Evolutionary conservation across 2,113 vertebrate genomes (phyloP), one percentile per base, ranked within the genome.

Genomic region (Blennius ocellaris): DNA sequence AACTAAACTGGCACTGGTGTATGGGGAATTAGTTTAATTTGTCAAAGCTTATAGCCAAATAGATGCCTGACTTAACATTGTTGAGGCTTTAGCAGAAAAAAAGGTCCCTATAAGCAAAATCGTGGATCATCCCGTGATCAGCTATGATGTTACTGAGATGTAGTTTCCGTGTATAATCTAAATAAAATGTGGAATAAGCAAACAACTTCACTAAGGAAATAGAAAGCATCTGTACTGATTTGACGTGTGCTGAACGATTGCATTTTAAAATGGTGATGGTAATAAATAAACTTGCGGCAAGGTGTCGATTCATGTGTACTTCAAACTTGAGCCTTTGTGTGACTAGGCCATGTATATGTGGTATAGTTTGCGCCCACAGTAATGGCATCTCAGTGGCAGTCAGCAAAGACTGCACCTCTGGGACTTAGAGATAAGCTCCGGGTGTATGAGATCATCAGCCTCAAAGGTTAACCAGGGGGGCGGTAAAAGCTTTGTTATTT

Each of bases 381-480:
- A 76, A 82, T 84, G 78, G 56, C 83, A 74, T 82, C 82, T 78
- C 73, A 38, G 82, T 56, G 64, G 78, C 62, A 45, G 82, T 67
- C 49, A 65, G 70, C 67, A 67, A 56, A 17, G 61, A 59, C 52
- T 37, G 74, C 36, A 63, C 69, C 77, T 75, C 66, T 78, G 80
- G 56, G 77, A 56, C 75, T 77, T 49, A 54, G 45, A 81, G 84
- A 90, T 83, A 85, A 83, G 82, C 67, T 68, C 63, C 45, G 78
- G 82, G 57, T 76, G 61, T 61, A 57, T 78, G 69, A 76, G 72
- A 87, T 90, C 86, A 82, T 80, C 80, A 85, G 53, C 73, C 76
- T 82, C 76, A 83, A 90, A 90, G 84, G 88, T 88, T 87, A 90
- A 88, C 77, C 76, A 78, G 75, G 66, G 64, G 76, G 78, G 73